Evolutionary conservation across 2,888 invertebrate genomes (phyloP), one percentile per base, ranked within the genome.

Genomic region (Lutraria lutraria): DNA sequence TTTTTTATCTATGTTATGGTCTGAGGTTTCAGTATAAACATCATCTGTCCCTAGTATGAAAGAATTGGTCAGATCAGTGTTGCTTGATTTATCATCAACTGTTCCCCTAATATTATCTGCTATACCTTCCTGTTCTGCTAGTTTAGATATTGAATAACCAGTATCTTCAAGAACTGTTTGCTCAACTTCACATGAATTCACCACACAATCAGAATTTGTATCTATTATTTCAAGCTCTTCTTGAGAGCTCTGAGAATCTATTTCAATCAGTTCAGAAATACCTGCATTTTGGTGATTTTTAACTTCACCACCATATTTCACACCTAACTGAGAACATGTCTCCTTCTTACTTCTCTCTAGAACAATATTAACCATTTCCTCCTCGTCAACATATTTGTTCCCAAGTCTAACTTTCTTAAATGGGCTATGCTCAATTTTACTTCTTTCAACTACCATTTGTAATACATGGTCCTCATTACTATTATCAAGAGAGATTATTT

Each of bases 371-470:
- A 86, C 31, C 34, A 52, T 4, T 31, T 81, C 80, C 13, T 84
- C 53, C 52, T 86, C 86, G 63, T 68, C 53, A 19, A 60, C 25
- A 54, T 31, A 16, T 76, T 52, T 19, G 19, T 54, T 43, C 21
- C 83, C 86, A 31, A 81, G n/a, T 63, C 63, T 86, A 13, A 86
- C 31, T 60, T 83, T 89, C 56, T 89, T 89, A 31, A 56, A 83
- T 31, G 89, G 89, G 63, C 89, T 89, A 54, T 89, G 83, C 68
- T 89, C 87, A 53, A 83, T 21, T 54, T 79, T 89, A 85, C 89
- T 89, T 63, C 83, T 87, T 34, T 89, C 88, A 52, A 89, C 86
- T 29, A 87, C 90, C 10, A 85, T 25, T 80, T 80, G 85, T 13
- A 89, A 53, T 31, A 80, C 43, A n/a, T 80, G 25, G n/a, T 88